Percentiles rank a stretch among this genome's conserved stretches.
phyloP scores from a whole-genome alignment of 2,888 invertebrate genomes.

The Rhorus exstirpatorius region DNA sequence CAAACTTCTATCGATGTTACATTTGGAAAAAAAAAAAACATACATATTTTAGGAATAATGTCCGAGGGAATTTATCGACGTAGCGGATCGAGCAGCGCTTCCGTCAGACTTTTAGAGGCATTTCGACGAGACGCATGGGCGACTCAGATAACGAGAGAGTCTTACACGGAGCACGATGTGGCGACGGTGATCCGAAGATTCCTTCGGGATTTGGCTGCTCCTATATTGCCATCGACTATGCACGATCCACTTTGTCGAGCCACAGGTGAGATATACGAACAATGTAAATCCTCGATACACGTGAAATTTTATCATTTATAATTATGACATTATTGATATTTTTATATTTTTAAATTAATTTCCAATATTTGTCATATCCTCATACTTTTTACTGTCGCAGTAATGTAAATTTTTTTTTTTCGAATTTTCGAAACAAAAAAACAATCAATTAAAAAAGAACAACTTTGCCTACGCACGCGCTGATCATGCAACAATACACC shows the following conservation, averaged over 20 bases:
- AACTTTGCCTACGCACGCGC: background rate
- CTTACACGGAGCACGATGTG: conserved; percentile 95
- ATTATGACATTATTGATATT: too few species aligned
- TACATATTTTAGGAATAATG: conserved; percentile 91
- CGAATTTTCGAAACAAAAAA: background rate
- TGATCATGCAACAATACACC: conserved; percentile 13
- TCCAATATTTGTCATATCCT: too few species aligned
- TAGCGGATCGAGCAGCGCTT: conserved; percentile 92
- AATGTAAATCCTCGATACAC: background rate
- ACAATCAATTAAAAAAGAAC: background rate
- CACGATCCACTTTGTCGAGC: conserved; percentile 90
- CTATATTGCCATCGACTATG: conserved; percentile 91
- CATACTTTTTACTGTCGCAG: too few species aligned
- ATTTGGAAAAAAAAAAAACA: too few species aligned
- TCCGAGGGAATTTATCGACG: conserved; percentile 96
- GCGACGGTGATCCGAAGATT: conserved; percentile 95
- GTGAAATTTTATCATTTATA: background rate
- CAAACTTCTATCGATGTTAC: too few species aligned
- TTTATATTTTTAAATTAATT: too few species aligned
- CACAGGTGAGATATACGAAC: conserved; percentile 86
- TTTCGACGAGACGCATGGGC: conserved; percentile 95
- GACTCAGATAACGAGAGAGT: conserved; percentile 92
- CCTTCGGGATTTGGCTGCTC: conserved; percentile 95
- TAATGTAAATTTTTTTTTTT: too few species aligned
- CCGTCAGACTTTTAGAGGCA: conserved; percentile 91